Percentiles rank a stretch among this genome's conserved stretches.
Conservation (phyloP, 2,113 vertebrate genomes). For the Psittacula cyanocephala region DNA sequence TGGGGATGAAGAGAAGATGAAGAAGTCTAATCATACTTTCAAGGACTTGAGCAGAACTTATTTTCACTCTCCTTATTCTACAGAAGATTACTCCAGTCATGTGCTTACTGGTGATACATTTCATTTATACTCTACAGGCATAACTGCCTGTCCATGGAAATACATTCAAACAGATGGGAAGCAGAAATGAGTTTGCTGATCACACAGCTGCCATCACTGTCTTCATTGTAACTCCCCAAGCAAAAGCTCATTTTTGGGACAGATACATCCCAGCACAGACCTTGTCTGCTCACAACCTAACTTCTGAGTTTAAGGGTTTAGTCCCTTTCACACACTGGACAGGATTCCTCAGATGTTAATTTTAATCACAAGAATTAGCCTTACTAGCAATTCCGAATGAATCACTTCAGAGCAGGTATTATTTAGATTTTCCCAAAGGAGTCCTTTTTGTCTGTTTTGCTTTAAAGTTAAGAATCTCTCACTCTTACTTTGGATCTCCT, state of each 20-base stretch:
- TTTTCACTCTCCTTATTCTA: background rate
- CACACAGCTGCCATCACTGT: background rate
- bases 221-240: background rate
- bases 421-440: background rate
- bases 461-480: background rate
- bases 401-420: background rate
- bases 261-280: background rate
- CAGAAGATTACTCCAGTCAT: background rate
- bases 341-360: background rate
- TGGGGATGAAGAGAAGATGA: background rate
- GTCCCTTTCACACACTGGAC: background rate
- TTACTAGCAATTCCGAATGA: background rate
- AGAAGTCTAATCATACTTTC: background rate
- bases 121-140: background rate
- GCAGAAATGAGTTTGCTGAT: constrained; percentile 21
- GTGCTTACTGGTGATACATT: background rate
- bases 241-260: background rate
- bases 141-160: background rate
- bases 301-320: background rate
- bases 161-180: background rate
- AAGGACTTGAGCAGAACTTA: background rate
- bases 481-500: background rate
- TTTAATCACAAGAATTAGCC: background rate
- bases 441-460: background rate
- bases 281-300: background rate